Evolutionary conservation across 2,113 vertebrate genomes (phyloP).

Genomic region (Semnornis frantzii): DNA sequence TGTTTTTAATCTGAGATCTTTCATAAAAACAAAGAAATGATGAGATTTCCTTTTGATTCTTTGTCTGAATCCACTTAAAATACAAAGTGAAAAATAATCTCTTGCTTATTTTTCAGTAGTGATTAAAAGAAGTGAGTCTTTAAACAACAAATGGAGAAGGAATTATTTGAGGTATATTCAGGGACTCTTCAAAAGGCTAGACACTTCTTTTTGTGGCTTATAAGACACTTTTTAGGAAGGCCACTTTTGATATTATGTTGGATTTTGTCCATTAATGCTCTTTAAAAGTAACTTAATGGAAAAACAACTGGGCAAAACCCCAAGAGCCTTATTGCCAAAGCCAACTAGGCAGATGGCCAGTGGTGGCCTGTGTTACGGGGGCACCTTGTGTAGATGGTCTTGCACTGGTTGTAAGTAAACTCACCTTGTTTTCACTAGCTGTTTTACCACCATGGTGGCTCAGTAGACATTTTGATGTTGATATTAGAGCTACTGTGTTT

Average conservation of each 20-base stretch:
- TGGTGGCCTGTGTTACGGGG: fast-evolving
- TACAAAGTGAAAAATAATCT: not conserved
- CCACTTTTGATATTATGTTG: not conserved
- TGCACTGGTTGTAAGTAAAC: not conserved
- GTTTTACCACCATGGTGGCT: not conserved
- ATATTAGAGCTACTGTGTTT: not conserved
- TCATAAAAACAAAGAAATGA: slow-evolving; percentile 26
- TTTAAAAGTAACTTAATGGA: not conserved
- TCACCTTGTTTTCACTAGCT: not conserved
- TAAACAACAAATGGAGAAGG: not conserved
- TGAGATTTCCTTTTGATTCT: slow-evolving; percentile 25
- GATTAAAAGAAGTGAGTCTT: slow-evolving; percentile 11
- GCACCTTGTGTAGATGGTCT: not conserved
- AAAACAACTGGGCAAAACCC: not conserved
- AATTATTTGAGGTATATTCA: not conserved
- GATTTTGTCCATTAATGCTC: not conserved
- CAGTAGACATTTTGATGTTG: not conserved
- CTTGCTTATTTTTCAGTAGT: not conserved
- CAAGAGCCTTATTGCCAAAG: not conserved
- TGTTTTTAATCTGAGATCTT: slow-evolving; percentile 44
- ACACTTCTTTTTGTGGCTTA: not conserved
- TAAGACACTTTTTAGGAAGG: not conserved
- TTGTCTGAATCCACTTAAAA: slow-evolving; percentile 29
- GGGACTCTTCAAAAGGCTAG: not conserved
- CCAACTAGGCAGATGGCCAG: not conserved